These are phyloP conservation scores for Dromococcyx pavoninus DNA, from an alignment of 2,797 vertebrate species.

Conservation along the genomic window DNA sequence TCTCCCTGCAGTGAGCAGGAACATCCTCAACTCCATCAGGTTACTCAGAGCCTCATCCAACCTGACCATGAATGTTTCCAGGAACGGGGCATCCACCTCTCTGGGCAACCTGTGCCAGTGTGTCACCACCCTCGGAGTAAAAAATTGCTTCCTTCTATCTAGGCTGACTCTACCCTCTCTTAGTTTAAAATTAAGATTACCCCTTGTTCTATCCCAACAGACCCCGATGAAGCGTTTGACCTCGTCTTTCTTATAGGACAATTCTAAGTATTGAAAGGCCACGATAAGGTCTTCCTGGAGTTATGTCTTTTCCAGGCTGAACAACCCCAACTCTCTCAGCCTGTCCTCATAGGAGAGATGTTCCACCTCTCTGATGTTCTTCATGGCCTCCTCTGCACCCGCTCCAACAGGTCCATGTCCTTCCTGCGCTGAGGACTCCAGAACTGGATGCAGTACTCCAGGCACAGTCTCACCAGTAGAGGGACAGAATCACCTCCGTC, in stretches of 20 bases:
- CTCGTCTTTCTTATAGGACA: background rate
- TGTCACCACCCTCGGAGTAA: rapidly evolving
- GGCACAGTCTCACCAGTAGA: rapidly evolving
- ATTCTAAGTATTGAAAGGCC: rapidly evolving
- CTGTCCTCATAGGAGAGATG: background rate
- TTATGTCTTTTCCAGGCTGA: background rate
- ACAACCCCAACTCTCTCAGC: background rate
- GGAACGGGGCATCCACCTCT: background rate
- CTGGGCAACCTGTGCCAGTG: background rate
- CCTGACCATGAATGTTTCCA: rapidly evolving
- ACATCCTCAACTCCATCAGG: rapidly evolving
- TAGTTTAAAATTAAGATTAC: background rate
- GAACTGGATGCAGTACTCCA: rapidly evolving
- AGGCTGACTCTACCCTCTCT: background rate
- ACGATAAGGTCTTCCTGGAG: background rate
- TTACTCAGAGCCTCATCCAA: rapidly evolving
- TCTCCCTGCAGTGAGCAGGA: rapidly evolving
- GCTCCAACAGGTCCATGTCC: rapidly evolving
- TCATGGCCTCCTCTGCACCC: rapidly evolving
- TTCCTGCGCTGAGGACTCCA: rapidly evolving
- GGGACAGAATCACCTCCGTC: background rate
- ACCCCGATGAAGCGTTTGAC: background rate
- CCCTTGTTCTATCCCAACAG: rapidly evolving
- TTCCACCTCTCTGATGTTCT: background rate
- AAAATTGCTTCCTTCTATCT: rapidly evolving